Evolutionary conservation across 1,140 invertebrate species (phyloP).

Genomic region (Drosophila micromelanica): DNA sequence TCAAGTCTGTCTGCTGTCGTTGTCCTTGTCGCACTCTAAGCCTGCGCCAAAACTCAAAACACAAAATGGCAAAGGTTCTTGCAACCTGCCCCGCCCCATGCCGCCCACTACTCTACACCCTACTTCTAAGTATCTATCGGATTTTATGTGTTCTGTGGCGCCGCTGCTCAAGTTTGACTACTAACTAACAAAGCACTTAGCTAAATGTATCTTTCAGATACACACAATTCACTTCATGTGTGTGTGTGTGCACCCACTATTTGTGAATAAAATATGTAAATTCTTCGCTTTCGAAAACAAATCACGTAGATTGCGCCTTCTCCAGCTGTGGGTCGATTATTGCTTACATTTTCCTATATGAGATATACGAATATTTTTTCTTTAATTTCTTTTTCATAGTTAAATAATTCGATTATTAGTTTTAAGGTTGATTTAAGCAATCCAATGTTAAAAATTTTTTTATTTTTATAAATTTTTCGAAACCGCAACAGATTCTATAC

Average conservation of each 20-base stretch:
- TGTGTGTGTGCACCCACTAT: slow-evolving; percentile 4
- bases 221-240: neutral
- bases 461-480: too few relatives aligned
- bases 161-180: slow-evolving; percentile 50
- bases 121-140: slow-evolving; percentile 3
- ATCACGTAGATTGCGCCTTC: slow-evolving; percentile 59
- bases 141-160: slow-evolving; percentile 63
- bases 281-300: slow-evolving; percentile 66
- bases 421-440: neutral
- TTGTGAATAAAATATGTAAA: slow-evolving; percentile 66
- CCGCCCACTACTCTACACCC: neutral
- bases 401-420: slow-evolving; percentile 8
- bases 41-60: slow-evolving; percentile 76
- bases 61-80: slow-evolving; percentile 70
- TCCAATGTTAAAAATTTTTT: neutral
- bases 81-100: neutral
- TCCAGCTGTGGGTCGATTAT: slow-evolving; percentile 10
- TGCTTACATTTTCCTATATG: neutral
- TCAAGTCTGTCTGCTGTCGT: slow-evolving; percentile 38
- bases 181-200: slow-evolving; percentile 65
- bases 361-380: neutral
- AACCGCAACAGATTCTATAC: too few relatives aligned
- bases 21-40: slow-evolving; percentile 61
- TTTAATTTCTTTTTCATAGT: neutral
- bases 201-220: slow-evolving; percentile 60